Conservation (phyloP, 2,888 invertebrate genomes). For the Epirrhoe tristata region DNA sequence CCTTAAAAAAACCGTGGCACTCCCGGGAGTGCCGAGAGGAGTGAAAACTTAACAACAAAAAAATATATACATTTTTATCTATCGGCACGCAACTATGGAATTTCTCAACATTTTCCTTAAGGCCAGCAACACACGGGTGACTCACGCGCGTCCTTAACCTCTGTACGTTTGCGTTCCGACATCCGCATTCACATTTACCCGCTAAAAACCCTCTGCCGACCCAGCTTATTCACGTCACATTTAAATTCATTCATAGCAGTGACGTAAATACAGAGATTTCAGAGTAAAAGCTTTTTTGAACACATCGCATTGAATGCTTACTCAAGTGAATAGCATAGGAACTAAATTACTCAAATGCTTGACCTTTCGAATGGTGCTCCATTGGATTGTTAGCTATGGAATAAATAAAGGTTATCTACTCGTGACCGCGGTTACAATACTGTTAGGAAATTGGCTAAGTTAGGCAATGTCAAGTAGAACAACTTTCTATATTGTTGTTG, state of each 20-base stretch:
- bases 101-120: slow-evolving; percentile 60
- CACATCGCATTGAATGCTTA: slow-evolving; percentile 37
- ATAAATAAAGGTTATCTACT: slow-evolving; percentile 43
- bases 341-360: slow-evolving; percentile 44
- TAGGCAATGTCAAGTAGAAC: slow-evolving; percentile 44
- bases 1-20: background rate
- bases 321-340: slow-evolving; percentile 33
- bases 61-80: too few species aligned
- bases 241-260: slow-evolving; percentile 63
- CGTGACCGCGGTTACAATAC: slow-evolving; percentile 40
- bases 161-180: slow-evolving; percentile 61
- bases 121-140: slow-evolving; percentile 62
- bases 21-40: too few species aligned
- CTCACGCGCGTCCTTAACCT: slow-evolving; percentile 80
- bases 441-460: slow-evolving; percentile 38
- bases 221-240: slow-evolving; percentile 59
- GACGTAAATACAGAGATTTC: slow-evolving; percentile 53
- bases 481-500: slow-evolving; percentile 42
- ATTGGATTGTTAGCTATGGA: slow-evolving; percentile 38
- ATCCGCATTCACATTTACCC: slow-evolving; percentile 72
- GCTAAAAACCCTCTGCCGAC: slow-evolving; percentile 52
- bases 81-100: slow-evolving; percentile 36
- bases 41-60: too few species aligned
- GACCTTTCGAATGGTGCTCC: slow-evolving; percentile 41
- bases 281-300: slow-evolving; percentile 46